phyloP scores from a whole-genome alignment of 2,888 invertebrate genomes.

The Anodontia alba region DNA sequence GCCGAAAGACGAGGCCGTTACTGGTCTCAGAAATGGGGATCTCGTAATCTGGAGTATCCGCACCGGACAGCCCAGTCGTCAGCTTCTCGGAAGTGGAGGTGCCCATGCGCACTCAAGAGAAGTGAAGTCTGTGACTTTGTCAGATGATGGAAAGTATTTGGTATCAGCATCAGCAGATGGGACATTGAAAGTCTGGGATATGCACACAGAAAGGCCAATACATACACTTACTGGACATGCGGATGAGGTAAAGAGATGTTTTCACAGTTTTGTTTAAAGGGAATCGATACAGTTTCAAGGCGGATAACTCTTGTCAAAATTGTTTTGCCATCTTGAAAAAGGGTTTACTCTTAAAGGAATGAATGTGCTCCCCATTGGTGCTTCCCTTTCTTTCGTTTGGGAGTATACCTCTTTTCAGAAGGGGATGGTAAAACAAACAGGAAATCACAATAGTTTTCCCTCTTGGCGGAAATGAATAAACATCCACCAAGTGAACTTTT shows the following conservation, averaged over 20 bases:
- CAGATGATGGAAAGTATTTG: conserved; percentile 81
- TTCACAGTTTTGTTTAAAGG: no score
- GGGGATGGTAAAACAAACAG: no score
- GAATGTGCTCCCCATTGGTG: no score
- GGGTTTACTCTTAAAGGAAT: no score
- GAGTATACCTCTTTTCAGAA: no score
- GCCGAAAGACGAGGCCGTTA: conserved; percentile 83
- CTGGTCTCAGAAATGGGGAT: conserved; percentile 84
- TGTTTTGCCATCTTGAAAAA: no score
- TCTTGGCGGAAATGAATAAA: no score
- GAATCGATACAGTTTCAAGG: no score
- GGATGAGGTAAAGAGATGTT: conserved; percentile 82
- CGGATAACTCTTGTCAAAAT: no score
- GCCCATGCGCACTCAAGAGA: conserved; percentile 81
- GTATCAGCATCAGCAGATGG: conserved; percentile 84
- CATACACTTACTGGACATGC: conserved; percentile 82
- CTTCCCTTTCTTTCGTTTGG: no score
- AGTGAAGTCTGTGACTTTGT: conserved; percentile 82
- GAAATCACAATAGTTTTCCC: no score
- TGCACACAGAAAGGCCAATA: conserved; percentile 81
- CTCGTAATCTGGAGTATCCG: conserved; percentile 84
- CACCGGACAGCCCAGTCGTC: conserved; percentile 81
- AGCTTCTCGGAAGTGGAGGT: conserved; percentile 77
- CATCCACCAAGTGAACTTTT: no score
- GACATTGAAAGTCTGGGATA: conserved; percentile 84